A percentile compares a stretch with the other conserved stretches of the same genome.
These are phyloP conservation scores for Rhineura floridana DNA, from an alignment of 2,113 vertebrate species.

Conservation along the genomic window DNA sequence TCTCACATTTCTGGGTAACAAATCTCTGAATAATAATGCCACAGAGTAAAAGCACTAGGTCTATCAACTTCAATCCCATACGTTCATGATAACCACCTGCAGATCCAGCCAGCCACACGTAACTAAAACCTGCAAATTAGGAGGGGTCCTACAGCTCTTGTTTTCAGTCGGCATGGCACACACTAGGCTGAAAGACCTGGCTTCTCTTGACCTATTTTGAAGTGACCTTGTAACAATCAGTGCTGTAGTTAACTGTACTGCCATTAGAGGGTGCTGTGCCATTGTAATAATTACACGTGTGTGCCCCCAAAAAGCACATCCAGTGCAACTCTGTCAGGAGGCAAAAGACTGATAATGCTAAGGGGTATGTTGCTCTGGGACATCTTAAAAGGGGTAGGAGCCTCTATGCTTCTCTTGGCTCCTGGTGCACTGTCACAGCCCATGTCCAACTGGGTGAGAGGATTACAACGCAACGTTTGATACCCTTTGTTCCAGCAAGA, in stretches of 20 bases:
- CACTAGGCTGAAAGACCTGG: not conserved
- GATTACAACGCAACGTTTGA: not conserved
- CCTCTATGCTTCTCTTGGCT: not conserved
- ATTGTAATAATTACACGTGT: not conserved
- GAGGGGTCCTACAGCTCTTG: not conserved
- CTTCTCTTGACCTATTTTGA: not conserved
- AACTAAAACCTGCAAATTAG: not conserved
- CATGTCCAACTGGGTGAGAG: not conserved
- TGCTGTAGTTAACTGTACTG: not conserved
- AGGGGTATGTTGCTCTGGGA: not conserved
- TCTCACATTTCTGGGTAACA: not conserved
- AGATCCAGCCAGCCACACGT: not conserved
- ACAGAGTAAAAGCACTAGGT: not conserved
- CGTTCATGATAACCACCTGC: not conserved
- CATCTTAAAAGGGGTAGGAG: not conserved
- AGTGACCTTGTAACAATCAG: too few relatives aligned
- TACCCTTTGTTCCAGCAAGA: not conserved
- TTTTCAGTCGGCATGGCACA: not conserved
- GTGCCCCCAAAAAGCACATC: not conserved
- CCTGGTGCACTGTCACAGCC: not conserved
- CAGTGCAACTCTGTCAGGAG: not conserved
- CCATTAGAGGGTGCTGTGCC: conserved; percentile 57
- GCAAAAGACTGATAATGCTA: not conserved
- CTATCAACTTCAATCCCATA: too few relatives aligned
- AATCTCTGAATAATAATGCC: not conserved